Conservation (phyloP, 64 coral and sea anemone genomes). For the Porites australiensis region DNA sequence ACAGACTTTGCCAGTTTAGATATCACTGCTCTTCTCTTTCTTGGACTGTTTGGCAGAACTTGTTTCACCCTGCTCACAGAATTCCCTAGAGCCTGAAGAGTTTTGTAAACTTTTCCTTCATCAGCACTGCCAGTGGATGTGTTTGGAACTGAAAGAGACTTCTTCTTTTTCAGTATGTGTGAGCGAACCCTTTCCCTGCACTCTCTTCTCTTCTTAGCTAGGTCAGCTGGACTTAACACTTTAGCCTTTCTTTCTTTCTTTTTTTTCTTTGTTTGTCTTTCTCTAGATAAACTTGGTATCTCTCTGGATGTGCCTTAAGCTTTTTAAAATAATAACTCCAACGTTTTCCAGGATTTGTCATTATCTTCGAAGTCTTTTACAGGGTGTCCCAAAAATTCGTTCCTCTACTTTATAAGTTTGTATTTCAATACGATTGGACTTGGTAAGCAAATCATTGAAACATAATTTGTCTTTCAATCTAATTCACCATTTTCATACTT, state of each 20-base stretch:
- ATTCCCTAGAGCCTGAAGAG: slow-evolving; percentile 13
- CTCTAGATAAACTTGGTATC: neutral
- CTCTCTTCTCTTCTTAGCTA: neutral
- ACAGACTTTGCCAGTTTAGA: neutral
- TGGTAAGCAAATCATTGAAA: too few relatives aligned
- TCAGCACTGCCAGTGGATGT: neutral
- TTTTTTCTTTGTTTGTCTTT: neutral
- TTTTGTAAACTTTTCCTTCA: neutral
- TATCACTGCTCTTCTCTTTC: slow-evolving; percentile 26
- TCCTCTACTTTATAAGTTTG: too few relatives aligned
- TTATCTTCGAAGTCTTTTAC: neutral
- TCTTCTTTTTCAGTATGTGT: slow-evolving; percentile 8
- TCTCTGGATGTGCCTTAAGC: neutral
- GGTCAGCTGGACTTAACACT: neutral
- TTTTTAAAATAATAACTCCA: neutral
- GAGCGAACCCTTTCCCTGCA: slow-evolving; percentile 15
- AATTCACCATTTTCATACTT: too few relatives aligned
- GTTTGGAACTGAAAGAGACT: neutral
- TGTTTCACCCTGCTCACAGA: slow-evolving; percentile 16
- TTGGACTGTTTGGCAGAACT: slow-evolving; percentile 16
- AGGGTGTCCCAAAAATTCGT: too few relatives aligned
- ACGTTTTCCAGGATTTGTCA: neutral
- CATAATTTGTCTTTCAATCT: too few relatives aligned
- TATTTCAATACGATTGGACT: too few relatives aligned
- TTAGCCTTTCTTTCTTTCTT: neutral